phyloP scores from a whole-genome alignment of 2,113 vertebrate species.

The Peucedramus taeniatus region DNA sequence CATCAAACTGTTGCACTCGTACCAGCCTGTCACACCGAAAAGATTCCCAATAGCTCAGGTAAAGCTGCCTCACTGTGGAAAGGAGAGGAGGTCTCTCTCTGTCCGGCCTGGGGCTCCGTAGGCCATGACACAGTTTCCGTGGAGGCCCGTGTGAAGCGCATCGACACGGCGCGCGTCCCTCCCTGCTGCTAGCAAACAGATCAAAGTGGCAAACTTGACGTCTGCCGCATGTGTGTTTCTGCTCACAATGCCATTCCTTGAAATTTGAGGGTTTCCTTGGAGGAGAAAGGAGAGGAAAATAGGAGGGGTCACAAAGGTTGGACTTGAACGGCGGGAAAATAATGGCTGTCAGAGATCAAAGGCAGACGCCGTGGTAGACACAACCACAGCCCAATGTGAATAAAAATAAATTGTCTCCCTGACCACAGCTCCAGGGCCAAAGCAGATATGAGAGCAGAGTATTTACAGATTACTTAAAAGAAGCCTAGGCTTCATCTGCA shows the following conservation, averaged over 20 bases:
- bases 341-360: background rate
- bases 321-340: background rate
- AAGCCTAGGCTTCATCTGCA: background rate
- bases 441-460: background rate
- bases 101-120: accelerated
- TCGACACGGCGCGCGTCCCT: accelerated
- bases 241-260: background rate
- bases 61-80: background rate
- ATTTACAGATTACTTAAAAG: background rate
- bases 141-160: background rate
- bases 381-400: no score
- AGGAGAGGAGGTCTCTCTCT: accelerated
- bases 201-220: accelerated
- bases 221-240: background rate
- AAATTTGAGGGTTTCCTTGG: background rate
- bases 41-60: background rate
- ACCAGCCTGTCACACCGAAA: background rate
- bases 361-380: accelerated
- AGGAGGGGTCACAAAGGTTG: background rate
- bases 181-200: background rate
- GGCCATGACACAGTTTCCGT: accelerated
- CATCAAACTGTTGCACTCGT: no score
- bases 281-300: background rate
- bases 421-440: background rate
- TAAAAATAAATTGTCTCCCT: background rate